Conservation (phyloP, 2,797 vertebrate species). For the Petrocephalus sullivani region DNA sequence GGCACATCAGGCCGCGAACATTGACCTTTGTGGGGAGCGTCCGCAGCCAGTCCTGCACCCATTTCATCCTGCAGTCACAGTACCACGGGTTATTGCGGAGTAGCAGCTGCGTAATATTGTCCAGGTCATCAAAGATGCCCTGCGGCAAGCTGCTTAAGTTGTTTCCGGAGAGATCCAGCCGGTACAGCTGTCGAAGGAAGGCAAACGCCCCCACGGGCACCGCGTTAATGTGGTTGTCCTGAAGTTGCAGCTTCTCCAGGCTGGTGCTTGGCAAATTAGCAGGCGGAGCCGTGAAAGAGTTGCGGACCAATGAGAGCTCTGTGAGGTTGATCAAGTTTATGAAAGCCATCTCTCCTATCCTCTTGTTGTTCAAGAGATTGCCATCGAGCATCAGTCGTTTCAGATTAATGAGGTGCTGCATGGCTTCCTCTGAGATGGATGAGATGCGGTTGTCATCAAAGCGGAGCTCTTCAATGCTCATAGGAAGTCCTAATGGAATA, state of each 20-base stretch:
- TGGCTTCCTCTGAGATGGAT: conserved; percentile 80
- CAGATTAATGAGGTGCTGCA: conserved; percentile 79
- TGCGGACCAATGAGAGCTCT: conserved; percentile 84
- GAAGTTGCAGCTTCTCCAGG: conserved; percentile 80
- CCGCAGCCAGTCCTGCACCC: conserved; percentile 88
- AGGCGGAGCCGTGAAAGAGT: conserved; percentile 82
- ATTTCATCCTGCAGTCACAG: conserved; percentile 86
- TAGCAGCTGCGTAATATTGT: conserved; percentile 82
- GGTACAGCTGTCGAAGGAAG: conserved; percentile 77
- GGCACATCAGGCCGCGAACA: conserved; percentile 91
- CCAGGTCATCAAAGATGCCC: conserved; percentile 82
- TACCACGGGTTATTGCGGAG: conserved; percentile 90
- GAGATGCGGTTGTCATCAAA: conserved; percentile 90
- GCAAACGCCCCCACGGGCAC: conserved; percentile 79
- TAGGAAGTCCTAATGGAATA: conserved; percentile 84
- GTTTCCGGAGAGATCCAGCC: conserved; percentile 89
- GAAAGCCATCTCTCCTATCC: conserved; percentile 80
- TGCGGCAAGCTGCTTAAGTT: conserved; percentile 75
- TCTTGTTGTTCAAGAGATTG: conserved; percentile 85
- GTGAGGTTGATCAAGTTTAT: conserved; percentile 78
- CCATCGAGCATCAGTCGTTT: conserved; percentile 84
- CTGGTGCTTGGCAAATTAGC: conserved; percentile 74
- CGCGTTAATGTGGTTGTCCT: conserved; percentile 88
- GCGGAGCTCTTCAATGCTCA: conserved; percentile 80
- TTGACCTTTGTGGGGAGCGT: conserved; percentile 80